Base-by-base conservation (phyloP, 1,140 invertebrate species). In the Drosophila baimaii region DNA sequence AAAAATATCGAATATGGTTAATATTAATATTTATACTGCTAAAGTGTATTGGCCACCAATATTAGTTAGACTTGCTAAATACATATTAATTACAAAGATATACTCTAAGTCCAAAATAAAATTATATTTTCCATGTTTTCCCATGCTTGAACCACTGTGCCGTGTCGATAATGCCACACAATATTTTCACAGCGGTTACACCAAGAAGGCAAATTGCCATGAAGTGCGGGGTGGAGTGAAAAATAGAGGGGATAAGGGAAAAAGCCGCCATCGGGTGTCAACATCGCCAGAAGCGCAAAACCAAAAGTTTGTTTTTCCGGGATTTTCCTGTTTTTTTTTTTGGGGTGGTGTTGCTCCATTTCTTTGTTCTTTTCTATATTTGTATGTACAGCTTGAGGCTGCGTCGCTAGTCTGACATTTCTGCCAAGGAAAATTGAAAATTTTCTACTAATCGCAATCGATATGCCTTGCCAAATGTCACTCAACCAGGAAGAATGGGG, bases 391-490 rank as follows among this genome's bases (percentile, higher is more conserved):
- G 74, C 74, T 49, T 29, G 63, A 76, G 73, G 73, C 68, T 56
- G 68, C 43, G 54, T 31, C 54, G 35, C 61, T 71, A 35, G 54
- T 59, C 68, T 75, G 82, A 86, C 79, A 88, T 81, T 78, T 79
- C 64, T 73, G 70, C 65, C 44, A 65, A 76, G 63, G 72, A 89
- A 89, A 84, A 89, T 89, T 89, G 77, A 81, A 81, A 89, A 89
- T 89, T 84, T 88, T 89, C 51, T 75, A 89, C 84, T 89, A 89
- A 89, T 89, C 84, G 84, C 84, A 84, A 89, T 89, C 84, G 84
- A 89, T 89, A 89, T 81, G 85, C 80, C 80, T 78, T 79, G 85
- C 85, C 81, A 89, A 89, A 89, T 90, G 84, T 89, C 84, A 89
- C 66, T 89, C 84, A 78, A 51, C 43, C 17, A 19, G 39, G 74